These are phyloP conservation scores for Hycleus cichorii DNA, from an alignment of 1,140 invertebrate genomes.

Conservation along the genomic window DNA sequence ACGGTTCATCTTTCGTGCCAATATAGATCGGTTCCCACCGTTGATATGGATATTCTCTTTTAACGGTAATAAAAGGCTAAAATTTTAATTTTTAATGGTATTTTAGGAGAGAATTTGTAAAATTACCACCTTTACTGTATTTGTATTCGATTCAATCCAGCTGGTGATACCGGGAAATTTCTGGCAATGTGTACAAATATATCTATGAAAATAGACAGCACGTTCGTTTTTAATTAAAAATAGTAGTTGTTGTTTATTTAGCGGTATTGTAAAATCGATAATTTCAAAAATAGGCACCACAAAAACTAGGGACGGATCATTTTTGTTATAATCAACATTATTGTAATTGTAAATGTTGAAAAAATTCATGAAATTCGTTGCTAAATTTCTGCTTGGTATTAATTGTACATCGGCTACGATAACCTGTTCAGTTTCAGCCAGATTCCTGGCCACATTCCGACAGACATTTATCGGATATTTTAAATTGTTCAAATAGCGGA, in stretches of 20 bases:
- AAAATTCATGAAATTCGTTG: slow-evolving; percentile 45
- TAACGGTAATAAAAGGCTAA: slow-evolving; percentile 57
- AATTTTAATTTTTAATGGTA: slow-evolving; percentile 18
- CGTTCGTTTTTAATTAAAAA: slow-evolving; percentile 42
- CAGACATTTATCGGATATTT: slow-evolving; percentile 72
- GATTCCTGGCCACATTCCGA: slow-evolving; percentile 58
- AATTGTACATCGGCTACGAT: slow-evolving; percentile 73
- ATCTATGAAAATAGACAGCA: slow-evolving; percentile 57
- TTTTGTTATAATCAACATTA: background rate
- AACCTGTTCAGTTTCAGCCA: slow-evolving; percentile 55
- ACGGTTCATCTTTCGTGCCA: slow-evolving; percentile 67
- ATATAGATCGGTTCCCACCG: slow-evolving; percentile 81
- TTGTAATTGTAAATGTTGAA: slow-evolving; percentile 17
- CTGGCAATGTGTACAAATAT: slow-evolving; percentile 67
- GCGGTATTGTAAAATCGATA: slow-evolving; percentile 33
- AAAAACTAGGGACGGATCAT: slow-evolving; percentile 48
- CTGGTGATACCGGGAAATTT: slow-evolving; percentile 65
- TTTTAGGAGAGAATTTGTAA: too few relatives aligned
- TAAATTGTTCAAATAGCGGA: slow-evolving; percentile 46
- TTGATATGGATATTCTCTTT: slow-evolving; percentile 63
- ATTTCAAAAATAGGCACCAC: slow-evolving; percentile 72
- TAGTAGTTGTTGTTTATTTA: too few relatives aligned
- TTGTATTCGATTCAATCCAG: slow-evolving; percentile 53
- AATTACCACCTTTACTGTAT: slow-evolving; percentile 27
- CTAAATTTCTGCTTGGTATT: slow-evolving; percentile 57